phyloP scores from a whole-genome alignment of 2,113 vertebrate species.

The Cyprinodon brontotheroides region DNA sequence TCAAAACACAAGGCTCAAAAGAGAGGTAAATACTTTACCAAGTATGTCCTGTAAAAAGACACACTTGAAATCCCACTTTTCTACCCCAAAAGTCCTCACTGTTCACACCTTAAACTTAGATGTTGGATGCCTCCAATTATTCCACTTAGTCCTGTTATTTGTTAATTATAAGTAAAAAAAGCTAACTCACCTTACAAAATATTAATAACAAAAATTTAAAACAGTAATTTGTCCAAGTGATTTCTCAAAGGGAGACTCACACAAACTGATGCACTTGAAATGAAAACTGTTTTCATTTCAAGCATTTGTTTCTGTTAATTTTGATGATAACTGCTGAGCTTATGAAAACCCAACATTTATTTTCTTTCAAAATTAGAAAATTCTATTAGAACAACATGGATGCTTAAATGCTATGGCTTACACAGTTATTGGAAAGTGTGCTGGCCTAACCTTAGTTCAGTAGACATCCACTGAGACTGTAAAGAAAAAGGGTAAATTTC shows the following conservation, averaged over 20 bases:
- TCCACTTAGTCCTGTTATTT: conserved; percentile 26
- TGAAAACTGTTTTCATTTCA: neutral
- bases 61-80: conserved; percentile 52
- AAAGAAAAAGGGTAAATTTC: neutral
- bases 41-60: conserved; percentile 55
- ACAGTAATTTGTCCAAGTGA: neutral
- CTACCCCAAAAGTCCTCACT: conserved; percentile 47
- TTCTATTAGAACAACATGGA: too few species aligned
- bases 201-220: neutral
- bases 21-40: conserved; percentile 92
- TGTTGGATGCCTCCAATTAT: conserved; percentile 68
- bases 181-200: neutral
- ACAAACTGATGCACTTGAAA: neutral
- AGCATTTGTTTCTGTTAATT: neutral
- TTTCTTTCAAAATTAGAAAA: neutral
- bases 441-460: too few species aligned
- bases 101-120: conserved; percentile 33
- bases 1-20: conserved; percentile 85
- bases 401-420: neutral
- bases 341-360: neutral
- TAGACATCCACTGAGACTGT: too few species aligned
- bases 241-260: neutral
- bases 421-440: neutral
- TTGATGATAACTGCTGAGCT: neutral
- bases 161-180: conserved; percentile 22